Evolutionary conservation across 2,113 vertebrate species (phyloP).

Genomic region (Pagrus major): DNA sequence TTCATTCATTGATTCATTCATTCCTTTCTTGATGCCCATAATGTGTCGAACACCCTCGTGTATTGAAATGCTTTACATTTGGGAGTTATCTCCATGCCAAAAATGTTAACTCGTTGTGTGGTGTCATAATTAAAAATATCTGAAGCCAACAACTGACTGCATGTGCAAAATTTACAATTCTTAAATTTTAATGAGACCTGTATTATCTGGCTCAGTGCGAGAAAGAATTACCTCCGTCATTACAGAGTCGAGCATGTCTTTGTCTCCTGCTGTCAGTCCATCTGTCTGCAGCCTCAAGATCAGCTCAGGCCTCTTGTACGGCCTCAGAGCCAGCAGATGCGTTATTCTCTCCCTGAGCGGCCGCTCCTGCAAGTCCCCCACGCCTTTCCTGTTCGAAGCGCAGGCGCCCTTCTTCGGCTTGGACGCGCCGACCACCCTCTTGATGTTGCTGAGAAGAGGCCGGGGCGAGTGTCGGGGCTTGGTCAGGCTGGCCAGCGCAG

Average conservation of each 20-base stretch:
- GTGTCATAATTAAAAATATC: too few species aligned
- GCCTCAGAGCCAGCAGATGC: slow-evolving; percentile 93
- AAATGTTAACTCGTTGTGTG: not conserved
- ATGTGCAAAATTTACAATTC: not conserved
- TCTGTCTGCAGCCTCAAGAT: slow-evolving; percentile 92
- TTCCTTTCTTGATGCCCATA: not conserved
- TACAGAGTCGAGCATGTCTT: slow-evolving; percentile 88
- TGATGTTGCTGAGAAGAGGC: slow-evolving; percentile 51
- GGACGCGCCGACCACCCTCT: slow-evolving; percentile 20
- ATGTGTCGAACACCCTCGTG: not conserved
- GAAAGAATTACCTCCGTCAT: slow-evolving; percentile 86
- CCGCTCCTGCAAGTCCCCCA: slow-evolving; percentile 79
- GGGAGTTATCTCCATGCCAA: not conserved
- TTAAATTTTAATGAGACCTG: not conserved
- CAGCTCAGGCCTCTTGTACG: slow-evolving; percentile 92
- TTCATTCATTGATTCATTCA: too few species aligned
- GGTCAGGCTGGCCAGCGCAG: slow-evolving; percentile 83
- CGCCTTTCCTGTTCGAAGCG: slow-evolving; percentile 36
- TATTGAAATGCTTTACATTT: not conserved
- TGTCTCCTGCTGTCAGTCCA: slow-evolving; percentile 87
- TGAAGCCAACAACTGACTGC: not conserved
- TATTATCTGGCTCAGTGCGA: not conserved
- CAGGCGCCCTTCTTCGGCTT: slow-evolving; percentile 47
- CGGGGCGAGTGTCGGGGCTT: slow-evolving; percentile 78
- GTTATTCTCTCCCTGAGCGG: slow-evolving; percentile 90